phyloP scores from a whole-genome alignment of 1,140 invertebrate genomes.

The Elysia chlorotica region DNA sequence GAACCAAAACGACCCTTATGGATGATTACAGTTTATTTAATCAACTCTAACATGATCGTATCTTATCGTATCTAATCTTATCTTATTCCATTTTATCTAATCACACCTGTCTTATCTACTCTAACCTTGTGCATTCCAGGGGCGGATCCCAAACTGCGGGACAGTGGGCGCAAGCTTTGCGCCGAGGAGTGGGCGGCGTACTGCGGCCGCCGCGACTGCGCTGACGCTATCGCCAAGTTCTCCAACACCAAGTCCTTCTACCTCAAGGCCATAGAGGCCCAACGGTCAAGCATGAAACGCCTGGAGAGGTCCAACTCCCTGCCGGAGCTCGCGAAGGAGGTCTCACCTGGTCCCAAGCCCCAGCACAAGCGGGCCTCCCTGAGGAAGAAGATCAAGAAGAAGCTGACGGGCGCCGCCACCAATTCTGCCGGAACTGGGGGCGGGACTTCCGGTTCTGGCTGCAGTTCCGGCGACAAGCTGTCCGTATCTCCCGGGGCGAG shows the following conservation, averaged over 20 bases:
- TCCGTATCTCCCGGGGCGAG: slow-evolving; percentile 19
- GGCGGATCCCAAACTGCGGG: slow-evolving; percentile 75
- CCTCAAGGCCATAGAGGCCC: slow-evolving; percentile 33
- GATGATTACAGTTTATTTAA: too few species aligned
- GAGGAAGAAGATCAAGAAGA: slow-evolving; percentile 43
- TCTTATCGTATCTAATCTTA: too few species aligned
- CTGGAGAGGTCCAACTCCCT: slow-evolving; percentile 38
- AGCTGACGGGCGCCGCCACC: slow-evolving; percentile 31
- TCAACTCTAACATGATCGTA: too few species aligned
- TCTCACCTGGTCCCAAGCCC: slow-evolving; percentile 6
- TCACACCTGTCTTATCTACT: too few species aligned
- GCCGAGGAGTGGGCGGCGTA: slow-evolving; percentile 81
- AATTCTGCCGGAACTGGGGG: slow-evolving; percentile 12
- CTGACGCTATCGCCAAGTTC: slow-evolving; percentile 76
- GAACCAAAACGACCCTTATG: too few species aligned
- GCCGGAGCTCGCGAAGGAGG: slow-evolving; percentile 32
- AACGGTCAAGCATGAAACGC: not conserved
- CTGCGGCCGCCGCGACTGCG: slow-evolving; percentile 76
- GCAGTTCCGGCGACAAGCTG: not conserved
- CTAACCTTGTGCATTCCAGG: slow-evolving; percentile 66
- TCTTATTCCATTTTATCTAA: too few species aligned
- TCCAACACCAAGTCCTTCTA: slow-evolving; percentile 61
- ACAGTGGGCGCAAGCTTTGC: slow-evolving; percentile 72
- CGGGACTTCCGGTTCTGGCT: slow-evolving; percentile 16
- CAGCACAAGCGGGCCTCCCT: slow-evolving; percentile 37